Conservation (phyloP, 2,113 vertebrate species). For the Gobiocypris rarus region DNA sequence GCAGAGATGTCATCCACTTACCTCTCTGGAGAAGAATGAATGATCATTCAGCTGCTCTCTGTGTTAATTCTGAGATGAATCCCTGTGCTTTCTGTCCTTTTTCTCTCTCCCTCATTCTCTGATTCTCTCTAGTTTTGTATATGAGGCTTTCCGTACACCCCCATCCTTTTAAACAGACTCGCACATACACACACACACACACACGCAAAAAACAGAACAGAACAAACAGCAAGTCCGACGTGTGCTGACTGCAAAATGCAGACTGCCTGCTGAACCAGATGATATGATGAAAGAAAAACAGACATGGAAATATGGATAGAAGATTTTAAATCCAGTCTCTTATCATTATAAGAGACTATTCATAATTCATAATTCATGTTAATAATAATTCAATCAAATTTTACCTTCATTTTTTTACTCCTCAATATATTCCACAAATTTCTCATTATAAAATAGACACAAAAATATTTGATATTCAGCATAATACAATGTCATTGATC, state of each 20-base stretch:
- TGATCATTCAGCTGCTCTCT: slow-evolving; percentile 10
- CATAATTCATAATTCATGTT: no score
- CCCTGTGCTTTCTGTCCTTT: slow-evolving; percentile 33
- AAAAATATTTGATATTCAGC: not conserved
- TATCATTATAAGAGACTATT: not conserved
- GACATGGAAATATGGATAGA: not conserved
- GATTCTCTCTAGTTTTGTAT: slow-evolving; percentile 34
- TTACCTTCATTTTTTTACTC: not conserved
- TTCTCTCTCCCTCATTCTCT: slow-evolving; percentile 34
- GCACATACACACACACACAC: slow-evolving; percentile 30
- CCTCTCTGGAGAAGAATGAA: slow-evolving; percentile 1
- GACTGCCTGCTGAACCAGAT: slow-evolving; percentile 9
- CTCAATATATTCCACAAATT: not conserved
- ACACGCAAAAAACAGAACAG: not conserved
- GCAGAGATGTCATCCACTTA: slow-evolving; percentile 10
- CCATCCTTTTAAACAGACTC: not conserved
- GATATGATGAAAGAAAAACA: slow-evolving; percentile 4
- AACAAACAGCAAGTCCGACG: slow-evolving; percentile 26
- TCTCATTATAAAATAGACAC: not conserved
- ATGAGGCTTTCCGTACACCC: slow-evolving; percentile 20
- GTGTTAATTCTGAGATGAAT: slow-evolving; percentile 4
- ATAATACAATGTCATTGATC: not conserved
- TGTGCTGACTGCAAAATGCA: slow-evolving; percentile 33
- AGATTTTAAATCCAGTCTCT: not conserved
- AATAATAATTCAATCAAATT: no score